These are phyloP conservation scores for Galleria mellonella DNA, from an alignment of 1,140 invertebrate genomes.

Conservation along the genomic window DNA sequence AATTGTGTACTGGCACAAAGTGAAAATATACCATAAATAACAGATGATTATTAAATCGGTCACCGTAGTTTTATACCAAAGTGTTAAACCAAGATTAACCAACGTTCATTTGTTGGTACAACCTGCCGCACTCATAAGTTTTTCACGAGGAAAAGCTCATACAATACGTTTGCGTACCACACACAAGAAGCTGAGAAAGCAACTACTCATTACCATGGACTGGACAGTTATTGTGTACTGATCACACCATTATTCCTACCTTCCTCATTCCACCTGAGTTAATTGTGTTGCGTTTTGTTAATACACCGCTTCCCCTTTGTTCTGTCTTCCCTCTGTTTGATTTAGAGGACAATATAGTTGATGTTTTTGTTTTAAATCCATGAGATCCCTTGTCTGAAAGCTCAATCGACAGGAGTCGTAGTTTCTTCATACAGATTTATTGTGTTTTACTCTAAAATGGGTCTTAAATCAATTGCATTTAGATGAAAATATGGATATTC, in stretches of 20 bases:
- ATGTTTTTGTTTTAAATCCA: neutral
- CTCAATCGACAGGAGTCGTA: too few relatives aligned
- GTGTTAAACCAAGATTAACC: conserved; percentile 14
- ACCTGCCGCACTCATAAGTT: conserved; percentile 48
- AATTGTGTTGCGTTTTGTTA: conserved; percentile 2
- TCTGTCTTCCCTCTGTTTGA: neutral
- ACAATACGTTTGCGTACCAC: conserved; percentile 32
- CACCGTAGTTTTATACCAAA: too few relatives aligned
- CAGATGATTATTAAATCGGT: too few relatives aligned
- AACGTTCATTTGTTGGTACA: neutral
- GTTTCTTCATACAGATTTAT: too few relatives aligned
- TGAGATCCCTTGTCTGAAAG: too few relatives aligned
- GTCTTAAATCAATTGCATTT: too few relatives aligned
- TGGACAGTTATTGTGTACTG: conserved; percentile 66
- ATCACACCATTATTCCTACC: conserved; percentile 40
- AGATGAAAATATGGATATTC: too few relatives aligned
- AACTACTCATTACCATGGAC: conserved; percentile 39
- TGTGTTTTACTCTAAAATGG: too few relatives aligned
- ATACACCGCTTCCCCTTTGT: neutral
- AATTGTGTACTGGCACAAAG: too few relatives aligned
- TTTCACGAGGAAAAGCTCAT: conserved; percentile 67
- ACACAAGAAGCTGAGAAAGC: conserved; percentile 60
- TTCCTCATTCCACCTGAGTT: conserved; percentile 44
- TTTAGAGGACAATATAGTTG: conserved; percentile 3
- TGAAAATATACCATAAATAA: too few relatives aligned